Evolutionary conservation across 2,113 vertebrate species (phyloP), one percentile per base, ranked within the genome.

Genomic region (Python bivittatus): DNA sequence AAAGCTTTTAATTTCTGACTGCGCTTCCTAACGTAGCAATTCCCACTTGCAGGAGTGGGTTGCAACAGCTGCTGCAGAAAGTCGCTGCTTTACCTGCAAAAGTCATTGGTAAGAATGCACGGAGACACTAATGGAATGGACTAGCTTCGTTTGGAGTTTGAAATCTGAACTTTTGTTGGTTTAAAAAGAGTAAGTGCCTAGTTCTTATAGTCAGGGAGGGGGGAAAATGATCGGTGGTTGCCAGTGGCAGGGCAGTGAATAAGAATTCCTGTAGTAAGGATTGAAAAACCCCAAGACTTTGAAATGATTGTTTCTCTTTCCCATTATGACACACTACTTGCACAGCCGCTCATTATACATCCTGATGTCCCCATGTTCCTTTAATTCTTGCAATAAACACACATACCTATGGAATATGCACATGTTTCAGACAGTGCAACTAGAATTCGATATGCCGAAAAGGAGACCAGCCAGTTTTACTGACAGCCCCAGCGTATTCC

Each of bases 111-210:
- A 56, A 44, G 17, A 29, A 83, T 83, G 56, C 52, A 48, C 38
- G 23, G 61, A 33, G 25, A 83, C 20, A 42, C 17, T 58, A 48
- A 56, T 54, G 17, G 52, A 79, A 79, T 60, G 33, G 53, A 23
- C 48, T 33, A 56, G 13, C 42, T 58, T 38, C 17, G 29, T 84
- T 48, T 29, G 10, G 42, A 84, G 60, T 84, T 83, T 84, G 68
- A 23, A 92, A 83, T 48, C 87, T 88, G 5, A 92, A 42, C 22
- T 60, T 92, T 53, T 52, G 58, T 61, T 92, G 84, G 25, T 88
- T 48, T 44, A 25, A 88, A 88, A 87, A 29, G 29, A 88, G 29
- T 42, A 42, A 53, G 29, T 29, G 72, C 72, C 44, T 89, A 64
- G 56, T 89, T 48, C 54, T 89, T 53, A 84, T 61, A 29, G 33